Conservation (phyloP, 2,797 vertebrate species). For the Hoplostethus mediterraneus region DNA sequence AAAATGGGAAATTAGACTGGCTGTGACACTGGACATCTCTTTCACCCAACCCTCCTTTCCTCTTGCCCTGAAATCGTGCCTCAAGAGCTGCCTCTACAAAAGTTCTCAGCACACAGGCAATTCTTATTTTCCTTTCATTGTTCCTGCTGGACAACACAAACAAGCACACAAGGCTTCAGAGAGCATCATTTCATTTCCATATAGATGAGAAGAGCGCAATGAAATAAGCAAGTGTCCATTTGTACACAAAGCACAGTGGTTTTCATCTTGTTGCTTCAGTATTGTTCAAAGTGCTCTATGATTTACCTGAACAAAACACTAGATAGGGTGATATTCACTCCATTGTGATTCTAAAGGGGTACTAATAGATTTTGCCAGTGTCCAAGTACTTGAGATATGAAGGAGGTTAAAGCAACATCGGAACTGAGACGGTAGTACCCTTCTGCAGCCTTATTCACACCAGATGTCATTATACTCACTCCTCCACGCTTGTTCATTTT, state of each 20-base stretch:
- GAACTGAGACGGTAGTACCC: conserved; percentile 61
- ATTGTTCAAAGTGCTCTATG: conserved; percentile 75
- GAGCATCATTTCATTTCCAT: conserved; percentile 83
- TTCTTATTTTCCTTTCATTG: conserved; percentile 81
- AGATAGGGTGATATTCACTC: conserved; percentile 72
- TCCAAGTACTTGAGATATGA: conserved; percentile 79
- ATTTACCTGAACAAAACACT: conserved; percentile 85
- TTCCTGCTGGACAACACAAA: conserved; percentile 76
- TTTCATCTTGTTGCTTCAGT: conserved; percentile 81
- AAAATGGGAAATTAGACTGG: conserved; percentile 61
- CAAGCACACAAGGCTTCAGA: conserved; percentile 77
- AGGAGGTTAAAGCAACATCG: conserved; percentile 78
- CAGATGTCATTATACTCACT: conserved; percentile 68
- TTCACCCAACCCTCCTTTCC: conserved; percentile 53
- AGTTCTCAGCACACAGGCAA: conserved; percentile 66
- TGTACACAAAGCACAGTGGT: conserved; percentile 80
- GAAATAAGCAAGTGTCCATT: conserved; percentile 83
- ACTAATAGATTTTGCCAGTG: conserved; percentile 82
- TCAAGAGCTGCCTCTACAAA: conserved; percentile 67
- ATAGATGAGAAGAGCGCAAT: conserved; percentile 82
- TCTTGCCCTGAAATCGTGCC: conserved; percentile 66
- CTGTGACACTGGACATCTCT: conserved; percentile 66
- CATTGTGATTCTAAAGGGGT: conserved; percentile 77
- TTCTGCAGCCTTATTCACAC: conserved; percentile 73
- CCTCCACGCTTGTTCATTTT: conserved; percentile 51